A percentile compares a stretch with the other conserved stretches of the same genome.
Evolutionary conservation across 2,888 invertebrate genomes (phyloP).

Genomic region (Emmelina monodactyla): DNA sequence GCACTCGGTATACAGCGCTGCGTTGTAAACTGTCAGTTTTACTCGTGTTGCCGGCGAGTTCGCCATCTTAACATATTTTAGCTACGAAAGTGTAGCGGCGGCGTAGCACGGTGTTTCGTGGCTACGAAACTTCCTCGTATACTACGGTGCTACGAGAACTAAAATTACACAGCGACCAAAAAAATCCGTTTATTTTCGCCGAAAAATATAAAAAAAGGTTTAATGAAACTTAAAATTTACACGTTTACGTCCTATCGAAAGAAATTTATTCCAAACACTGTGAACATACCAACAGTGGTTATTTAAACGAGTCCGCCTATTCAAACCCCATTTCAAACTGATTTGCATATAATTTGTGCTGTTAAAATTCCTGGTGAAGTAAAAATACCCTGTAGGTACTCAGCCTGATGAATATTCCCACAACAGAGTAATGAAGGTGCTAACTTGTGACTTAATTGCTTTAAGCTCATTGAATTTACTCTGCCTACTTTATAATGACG

Average conservation of each 20-base stretch:
- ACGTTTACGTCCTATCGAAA: too few relatives aligned
- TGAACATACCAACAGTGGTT: too few relatives aligned
- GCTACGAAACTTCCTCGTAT: too few relatives aligned
- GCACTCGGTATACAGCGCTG: conserved; percentile 20
- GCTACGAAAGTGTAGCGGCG: neutral
- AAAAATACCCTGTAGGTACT: conserved; percentile 9
- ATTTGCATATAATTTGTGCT: conserved; percentile 50
- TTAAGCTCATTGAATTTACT: conserved; percentile 48
- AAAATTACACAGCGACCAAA: neutral
- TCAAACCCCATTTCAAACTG: conserved; percentile 28
- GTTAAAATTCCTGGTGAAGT: conserved; percentile 33
- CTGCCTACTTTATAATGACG: too few relatives aligned
- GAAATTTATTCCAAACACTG: too few relatives aligned
- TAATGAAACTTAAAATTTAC: too few relatives aligned
- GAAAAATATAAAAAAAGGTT: neutral
- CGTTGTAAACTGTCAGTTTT: neutral
- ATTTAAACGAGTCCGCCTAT: too few relatives aligned
- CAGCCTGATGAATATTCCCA: conserved; percentile 47
- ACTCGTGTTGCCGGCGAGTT: neutral
- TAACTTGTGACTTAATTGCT: conserved; percentile 48
- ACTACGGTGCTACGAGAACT: too few relatives aligned
- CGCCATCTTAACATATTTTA: neutral
- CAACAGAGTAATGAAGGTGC: conserved; percentile 44
- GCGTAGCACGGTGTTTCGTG: neutral
- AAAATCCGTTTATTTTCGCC: neutral